Base-by-base conservation (phyloP, 2,888 invertebrate species). In the Chromoteleia sp. region DNA sequence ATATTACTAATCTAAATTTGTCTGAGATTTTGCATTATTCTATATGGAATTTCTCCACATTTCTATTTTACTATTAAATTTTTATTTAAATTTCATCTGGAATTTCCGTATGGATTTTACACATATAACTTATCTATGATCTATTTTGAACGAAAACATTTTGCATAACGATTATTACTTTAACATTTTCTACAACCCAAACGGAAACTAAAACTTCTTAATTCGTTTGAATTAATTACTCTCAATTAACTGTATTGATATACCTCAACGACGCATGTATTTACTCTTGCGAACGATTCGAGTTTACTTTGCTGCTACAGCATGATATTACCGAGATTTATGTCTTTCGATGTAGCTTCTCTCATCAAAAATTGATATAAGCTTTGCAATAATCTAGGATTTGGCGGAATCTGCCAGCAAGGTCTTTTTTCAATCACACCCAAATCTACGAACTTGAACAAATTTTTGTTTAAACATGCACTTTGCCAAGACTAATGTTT, bases 351-450 rank as follows among this genome's bases (percentile, higher is more conserved):
- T 25, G 71, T 33, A 41, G 65, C 78, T 78, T 70, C 43, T 65
- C 63, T 78, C 78, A 65, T 71, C 78, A 71, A 71, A 78, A 78
- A 78, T 78, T 71, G 71, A 78, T 71, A 50, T 50, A 78, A 71
- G 78, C 70, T 78, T 71, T 78, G 78, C 61, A 76, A 76, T 76
- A 76, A 76, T 76, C 76, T 45, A 6, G 76, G 76, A 76, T 76
- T 76, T 76, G 75, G 41, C 39, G 25, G 54, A 19, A 68, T 59
- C 30, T 52, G 50, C 52, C 36, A 68, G 33, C 61, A 45, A 33
- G 43, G 61, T 52, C 43, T 58, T 76, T 67, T 76, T 76, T 59
- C 10, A 10, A 41, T 52, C 43, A 21, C 39, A 19, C 21, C 43
- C 45, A 25, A 65, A 65, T 19, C 52, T 29, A 15, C 50, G 10